phyloP scores from a whole-genome alignment of 2,888 invertebrate genomes.

The Drosophila mayaguana region DNA sequence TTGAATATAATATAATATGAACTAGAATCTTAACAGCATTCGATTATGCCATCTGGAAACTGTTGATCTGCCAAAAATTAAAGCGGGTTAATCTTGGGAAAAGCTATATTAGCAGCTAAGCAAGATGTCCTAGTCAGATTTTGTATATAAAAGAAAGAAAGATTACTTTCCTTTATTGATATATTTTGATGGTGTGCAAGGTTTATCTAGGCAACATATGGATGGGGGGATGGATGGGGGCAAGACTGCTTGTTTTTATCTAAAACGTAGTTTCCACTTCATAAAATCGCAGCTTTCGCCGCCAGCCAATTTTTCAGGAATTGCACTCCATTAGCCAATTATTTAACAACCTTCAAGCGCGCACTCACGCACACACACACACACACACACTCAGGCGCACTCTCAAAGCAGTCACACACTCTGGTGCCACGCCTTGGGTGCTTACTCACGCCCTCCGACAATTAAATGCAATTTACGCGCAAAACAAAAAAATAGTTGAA shows the following conservation, averaged over 20 bases:
- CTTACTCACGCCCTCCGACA: slow-evolving; percentile 45
- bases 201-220: slow-evolving; percentile 4
- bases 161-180: too few species aligned
- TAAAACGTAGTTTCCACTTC: slow-evolving; percentile 40
- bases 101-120: background rate
- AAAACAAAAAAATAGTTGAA: slow-evolving; percentile 31
- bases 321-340: slow-evolving; percentile 57
- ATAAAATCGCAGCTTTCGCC: slow-evolving; percentile 45
- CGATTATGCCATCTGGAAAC: too few species aligned
- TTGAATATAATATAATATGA: too few species aligned
- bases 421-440: background rate
- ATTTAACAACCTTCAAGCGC: slow-evolving; percentile 41
- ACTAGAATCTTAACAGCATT: too few species aligned
- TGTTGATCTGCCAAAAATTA: background rate
- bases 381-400: background rate
- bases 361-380: slow-evolving; percentile 7
- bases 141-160: too few species aligned
- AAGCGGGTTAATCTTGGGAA: too few species aligned
- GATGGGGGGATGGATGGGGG: background rate
- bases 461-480: slow-evolving; percentile 68
- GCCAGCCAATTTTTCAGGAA: slow-evolving; percentile 48
- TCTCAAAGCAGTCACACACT: slow-evolving; percentile 1
- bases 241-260: slow-evolving; percentile 13
- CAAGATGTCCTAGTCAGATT: too few species aligned
- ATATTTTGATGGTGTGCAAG: background rate